phyloP scores from a whole-genome alignment of 2,888 invertebrate genomes.

The Philereme vetulata region DNA sequence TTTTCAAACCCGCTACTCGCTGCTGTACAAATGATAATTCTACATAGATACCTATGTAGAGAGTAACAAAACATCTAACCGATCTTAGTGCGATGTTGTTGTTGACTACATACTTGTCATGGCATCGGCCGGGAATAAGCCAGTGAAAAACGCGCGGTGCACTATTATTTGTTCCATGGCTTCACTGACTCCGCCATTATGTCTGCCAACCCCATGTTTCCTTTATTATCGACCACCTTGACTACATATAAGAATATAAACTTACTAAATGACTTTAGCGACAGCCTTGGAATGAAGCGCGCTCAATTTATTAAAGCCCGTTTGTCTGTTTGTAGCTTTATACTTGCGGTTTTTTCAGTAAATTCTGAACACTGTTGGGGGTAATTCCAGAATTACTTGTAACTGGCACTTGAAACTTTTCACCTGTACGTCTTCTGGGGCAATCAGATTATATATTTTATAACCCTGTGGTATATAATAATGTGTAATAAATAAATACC shows the following conservation, averaged over 20 bases:
- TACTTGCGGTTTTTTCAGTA: slow-evolving; percentile 29
- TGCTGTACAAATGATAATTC: no score
- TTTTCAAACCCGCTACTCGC: no score
- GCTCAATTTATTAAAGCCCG: slow-evolving; percentile 31
- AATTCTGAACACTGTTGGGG: slow-evolving; percentile 27
- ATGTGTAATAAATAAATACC: no score
- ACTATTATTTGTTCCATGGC: slow-evolving; percentile 16
- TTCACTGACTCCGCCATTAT: slow-evolving; percentile 35
- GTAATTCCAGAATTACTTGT: slow-evolving; percentile 11
- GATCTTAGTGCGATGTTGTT: no score
- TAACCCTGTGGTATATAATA: no score
- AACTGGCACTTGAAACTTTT: neutral
- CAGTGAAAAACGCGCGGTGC: neutral
- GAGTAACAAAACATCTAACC: no score
- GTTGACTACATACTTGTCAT: no score
- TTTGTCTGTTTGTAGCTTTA: slow-evolving; percentile 31
- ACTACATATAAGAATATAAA: slow-evolving; percentile 38
- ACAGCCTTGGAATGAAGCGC: slow-evolving; percentile 38
- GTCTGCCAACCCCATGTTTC: slow-evolving; percentile 43
- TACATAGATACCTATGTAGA: no score
- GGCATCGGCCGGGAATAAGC: no score
- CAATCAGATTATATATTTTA: no score
- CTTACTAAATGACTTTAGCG: slow-evolving; percentile 40
- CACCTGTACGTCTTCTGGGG: no score
- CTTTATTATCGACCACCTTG: slow-evolving; percentile 40